Evolutionary conservation across 2,888 invertebrate species (phyloP).

Genomic region (Enchytraeus crypticus): DNA sequence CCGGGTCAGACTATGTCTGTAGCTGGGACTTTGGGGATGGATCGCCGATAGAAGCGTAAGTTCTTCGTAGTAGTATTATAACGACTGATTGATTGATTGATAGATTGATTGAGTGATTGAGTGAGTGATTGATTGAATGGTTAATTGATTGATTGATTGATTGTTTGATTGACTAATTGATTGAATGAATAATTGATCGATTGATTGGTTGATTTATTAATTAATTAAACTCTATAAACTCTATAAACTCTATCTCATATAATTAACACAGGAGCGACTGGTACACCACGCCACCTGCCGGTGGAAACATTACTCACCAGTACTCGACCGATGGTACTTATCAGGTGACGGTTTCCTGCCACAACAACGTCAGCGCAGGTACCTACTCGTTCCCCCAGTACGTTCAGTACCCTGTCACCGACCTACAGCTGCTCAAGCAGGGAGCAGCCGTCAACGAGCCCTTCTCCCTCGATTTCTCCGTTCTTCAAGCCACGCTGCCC

Average conservation of each 20-base stretch:
- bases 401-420: constrained; percentile 33
- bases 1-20: constrained; percentile 37
- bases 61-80: too few species aligned
- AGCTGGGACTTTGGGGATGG: constrained; percentile 30
- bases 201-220: too few species aligned
- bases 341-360: constrained; percentile 30
- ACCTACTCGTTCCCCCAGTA: constrained; percentile 4
- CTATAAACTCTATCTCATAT: too few species aligned
- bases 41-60: too few species aligned
- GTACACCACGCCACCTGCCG: constrained; percentile 3
- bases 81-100: too few species aligned
- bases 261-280: too few species aligned
- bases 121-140: too few species aligned
- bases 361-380: constrained; percentile 26
- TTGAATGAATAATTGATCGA: too few species aligned
- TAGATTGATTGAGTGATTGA: too few species aligned
- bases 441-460: not conserved
- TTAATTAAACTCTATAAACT: too few species aligned
- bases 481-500: constrained; percentile 16
- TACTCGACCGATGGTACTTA: constrained; percentile 30
- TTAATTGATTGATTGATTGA: too few species aligned
- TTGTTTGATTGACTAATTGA: too few species aligned
- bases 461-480: constrained; percentile 7
- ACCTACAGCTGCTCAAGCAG: constrained; percentile 25
- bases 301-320: constrained; percentile 12